A percentile compares a stretch with the other conserved stretches of the same genome.
phyloP scores from a whole-genome alignment of 2,888 invertebrate species.

The Drosophila putrida region DNA sequence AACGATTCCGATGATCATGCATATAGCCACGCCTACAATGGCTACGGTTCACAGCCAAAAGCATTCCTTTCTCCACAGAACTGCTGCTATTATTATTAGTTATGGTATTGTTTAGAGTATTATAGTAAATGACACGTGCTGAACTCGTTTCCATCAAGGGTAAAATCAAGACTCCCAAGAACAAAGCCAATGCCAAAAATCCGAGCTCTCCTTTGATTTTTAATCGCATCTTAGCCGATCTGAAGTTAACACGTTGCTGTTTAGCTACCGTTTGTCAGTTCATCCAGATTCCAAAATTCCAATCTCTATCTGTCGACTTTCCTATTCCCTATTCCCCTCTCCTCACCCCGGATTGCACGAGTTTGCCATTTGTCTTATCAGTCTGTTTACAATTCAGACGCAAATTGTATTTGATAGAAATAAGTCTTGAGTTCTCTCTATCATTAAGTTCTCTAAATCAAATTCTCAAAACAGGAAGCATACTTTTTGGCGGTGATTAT shows the following conservation, averaged over 20 bases:
- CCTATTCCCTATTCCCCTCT: no score
- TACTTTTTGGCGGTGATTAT: no score
- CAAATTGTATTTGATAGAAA: no score
- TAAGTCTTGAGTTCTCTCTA: no score
- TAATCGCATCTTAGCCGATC: slow-evolving; percentile 39
- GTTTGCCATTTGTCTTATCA: background rate
- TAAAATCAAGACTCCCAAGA: slow-evolving; percentile 14
- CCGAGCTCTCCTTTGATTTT: background rate
- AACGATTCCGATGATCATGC: slow-evolving; percentile 72
- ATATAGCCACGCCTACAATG: slow-evolving; percentile 57
- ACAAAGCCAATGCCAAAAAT: slow-evolving; percentile 13
- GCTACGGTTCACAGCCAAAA: slow-evolving; percentile 51
- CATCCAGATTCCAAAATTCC: background rate
- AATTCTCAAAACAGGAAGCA: no score
- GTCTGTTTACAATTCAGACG: background rate
- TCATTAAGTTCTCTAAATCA: no score
- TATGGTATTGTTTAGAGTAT: slow-evolving; percentile 29
- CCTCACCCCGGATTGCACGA: no score
- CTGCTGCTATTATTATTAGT: slow-evolving; percentile 7
- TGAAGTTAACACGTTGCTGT: slow-evolving; percentile 11
- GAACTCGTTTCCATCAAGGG: slow-evolving; percentile 9
- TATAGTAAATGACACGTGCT: slow-evolving; percentile 64
- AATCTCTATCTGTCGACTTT: no score
- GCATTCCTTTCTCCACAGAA: slow-evolving; percentile 61
- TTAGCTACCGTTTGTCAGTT: slow-evolving; percentile 21